These are phyloP conservation scores for Drosophila miranda DNA, from an alignment of 1,140 invertebrate genomes.

Conservation along the genomic window DNA sequence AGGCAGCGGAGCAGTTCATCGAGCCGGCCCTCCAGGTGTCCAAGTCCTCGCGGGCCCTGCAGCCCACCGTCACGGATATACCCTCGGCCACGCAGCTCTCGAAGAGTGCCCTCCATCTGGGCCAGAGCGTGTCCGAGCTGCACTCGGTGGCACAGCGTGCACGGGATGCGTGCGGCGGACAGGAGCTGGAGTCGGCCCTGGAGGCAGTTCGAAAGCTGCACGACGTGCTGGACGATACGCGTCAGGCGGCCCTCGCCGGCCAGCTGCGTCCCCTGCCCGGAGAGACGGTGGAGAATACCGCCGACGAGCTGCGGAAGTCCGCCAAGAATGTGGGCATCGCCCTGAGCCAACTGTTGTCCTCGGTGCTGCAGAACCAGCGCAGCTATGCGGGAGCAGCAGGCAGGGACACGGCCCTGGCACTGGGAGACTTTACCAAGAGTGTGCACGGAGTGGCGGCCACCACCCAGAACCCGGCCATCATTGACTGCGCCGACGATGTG, in stretches of 20 bases:
- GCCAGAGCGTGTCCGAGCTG: constrained; percentile 83
- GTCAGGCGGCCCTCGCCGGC: constrained; percentile 87
- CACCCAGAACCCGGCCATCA: constrained; percentile 80
- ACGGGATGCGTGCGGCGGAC: constrained; percentile 93
- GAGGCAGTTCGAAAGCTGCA: constrained; percentile 91
- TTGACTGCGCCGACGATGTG: constrained; percentile 91
- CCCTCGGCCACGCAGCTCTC: constrained; percentile 87
- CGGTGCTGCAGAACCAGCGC: constrained; percentile 92
- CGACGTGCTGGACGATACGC: constrained; percentile 91
- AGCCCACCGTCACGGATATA: constrained; percentile 93
- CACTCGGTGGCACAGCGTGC: constrained; percentile 91
- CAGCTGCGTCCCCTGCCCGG: constrained; percentile 92
- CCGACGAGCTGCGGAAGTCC: constrained; percentile 87
- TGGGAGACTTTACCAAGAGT: constrained; percentile 88
- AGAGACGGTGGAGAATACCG: constrained; percentile 91
- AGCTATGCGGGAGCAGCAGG: constrained; percentile 92
- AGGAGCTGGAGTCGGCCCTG: constrained; percentile 92
- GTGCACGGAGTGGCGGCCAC: constrained; percentile 89
- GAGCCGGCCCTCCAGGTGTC: constrained; percentile 88
- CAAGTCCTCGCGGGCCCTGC: constrained; percentile 89
- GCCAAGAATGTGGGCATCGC: constrained; percentile 86
- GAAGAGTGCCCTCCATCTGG: constrained; percentile 73
- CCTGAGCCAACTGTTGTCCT: constrained; percentile 92
- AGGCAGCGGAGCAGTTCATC: constrained; percentile 93
- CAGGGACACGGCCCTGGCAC: constrained; percentile 89